Evolutionary conservation across 2,888 invertebrate genomes (phyloP).

Genomic region (Syrphus vitripennis): DNA sequence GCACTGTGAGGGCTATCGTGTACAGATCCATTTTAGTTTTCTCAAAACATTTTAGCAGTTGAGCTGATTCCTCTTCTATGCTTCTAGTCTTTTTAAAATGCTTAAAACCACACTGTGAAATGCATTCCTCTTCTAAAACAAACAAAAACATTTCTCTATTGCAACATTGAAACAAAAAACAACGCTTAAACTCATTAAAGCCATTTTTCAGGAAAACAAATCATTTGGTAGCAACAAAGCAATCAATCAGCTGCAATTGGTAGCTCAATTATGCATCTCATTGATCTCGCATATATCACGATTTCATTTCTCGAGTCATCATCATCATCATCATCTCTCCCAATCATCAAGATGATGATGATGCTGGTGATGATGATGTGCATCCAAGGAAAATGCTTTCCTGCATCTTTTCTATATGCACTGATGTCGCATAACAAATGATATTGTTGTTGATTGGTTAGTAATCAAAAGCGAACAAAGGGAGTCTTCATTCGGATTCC

Average conservation of each 20-base stretch:
- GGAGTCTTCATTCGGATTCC: conserved; percentile 44
- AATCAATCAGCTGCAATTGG: conserved; percentile 80
- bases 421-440: conserved; percentile 65
- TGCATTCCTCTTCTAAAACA: not conserved
- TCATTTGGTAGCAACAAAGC: conserved; percentile 74
- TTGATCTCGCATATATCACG: conserved; percentile 73
- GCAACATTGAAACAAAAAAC: conserved; percentile 5
- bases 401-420: conserved; percentile 20
- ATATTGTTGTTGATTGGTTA: conserved; percentile 69
- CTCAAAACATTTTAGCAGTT: too few relatives aligned
- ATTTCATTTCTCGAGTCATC: conserved; percentile 61
- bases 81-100: too few relatives aligned
- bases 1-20: too few relatives aligned
- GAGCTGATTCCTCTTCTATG: too few relatives aligned
- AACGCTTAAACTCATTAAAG: conserved; percentile 60
- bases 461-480: conserved; percentile 64
- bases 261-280: conserved; percentile 80
- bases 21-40: too few relatives aligned
- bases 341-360: conserved; percentile 25
- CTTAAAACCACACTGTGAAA: not conserved
- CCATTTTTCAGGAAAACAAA: conserved; percentile 58
- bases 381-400: conserved; percentile 38
- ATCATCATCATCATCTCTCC: conserved; percentile 1
- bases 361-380: conserved; percentile 19
- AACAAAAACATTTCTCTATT: not conserved